These are phyloP conservation scores for Apostichopus leukothele DNA, from an alignment of 53 echinoderm and acorn worm genomes.

Conservation along the genomic window DNA sequence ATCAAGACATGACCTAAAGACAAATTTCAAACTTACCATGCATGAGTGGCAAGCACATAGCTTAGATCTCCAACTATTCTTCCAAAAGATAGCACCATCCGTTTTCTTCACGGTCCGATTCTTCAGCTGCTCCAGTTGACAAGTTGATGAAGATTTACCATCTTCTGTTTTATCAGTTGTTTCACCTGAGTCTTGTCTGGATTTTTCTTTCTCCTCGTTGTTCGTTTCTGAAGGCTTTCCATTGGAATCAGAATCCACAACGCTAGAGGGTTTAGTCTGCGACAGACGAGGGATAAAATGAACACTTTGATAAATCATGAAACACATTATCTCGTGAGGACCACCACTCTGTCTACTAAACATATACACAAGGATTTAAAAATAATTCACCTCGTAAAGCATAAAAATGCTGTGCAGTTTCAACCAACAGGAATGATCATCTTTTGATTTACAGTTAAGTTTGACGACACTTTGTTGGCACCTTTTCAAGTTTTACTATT, in stretches of 20 bases:
- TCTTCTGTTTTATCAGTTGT: not conserved
- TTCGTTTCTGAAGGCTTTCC: not conserved
- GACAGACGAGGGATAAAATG: not conserved
- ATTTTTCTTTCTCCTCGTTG: not conserved
- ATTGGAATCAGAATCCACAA: not conserved
- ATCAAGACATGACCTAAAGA: not conserved
- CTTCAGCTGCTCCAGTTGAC: constrained; percentile 65
- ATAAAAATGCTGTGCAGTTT: too few relatives aligned
- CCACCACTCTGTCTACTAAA: too few relatives aligned
- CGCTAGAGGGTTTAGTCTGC: not conserved
- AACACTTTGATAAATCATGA: too few relatives aligned
- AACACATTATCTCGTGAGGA: too few relatives aligned
- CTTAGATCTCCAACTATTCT: constrained; percentile 77
- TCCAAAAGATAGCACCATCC: constrained; percentile 81
- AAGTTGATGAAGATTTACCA: not conserved
- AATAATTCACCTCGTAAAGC: too few relatives aligned
- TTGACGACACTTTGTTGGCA: too few relatives aligned
- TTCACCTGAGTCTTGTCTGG: not conserved
- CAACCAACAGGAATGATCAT: too few relatives aligned
- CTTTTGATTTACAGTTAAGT: too few relatives aligned
- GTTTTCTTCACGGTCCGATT: constrained; percentile 56
- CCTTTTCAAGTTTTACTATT: too few relatives aligned
- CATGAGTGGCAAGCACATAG: constrained; percentile 80
- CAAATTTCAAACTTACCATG: constrained; percentile 60
- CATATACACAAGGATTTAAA: too few relatives aligned